Evolutionary conservation across 2,797 vertebrate genomes (phyloP).

Genomic region (Neosilurus hyrtlii): DNA sequence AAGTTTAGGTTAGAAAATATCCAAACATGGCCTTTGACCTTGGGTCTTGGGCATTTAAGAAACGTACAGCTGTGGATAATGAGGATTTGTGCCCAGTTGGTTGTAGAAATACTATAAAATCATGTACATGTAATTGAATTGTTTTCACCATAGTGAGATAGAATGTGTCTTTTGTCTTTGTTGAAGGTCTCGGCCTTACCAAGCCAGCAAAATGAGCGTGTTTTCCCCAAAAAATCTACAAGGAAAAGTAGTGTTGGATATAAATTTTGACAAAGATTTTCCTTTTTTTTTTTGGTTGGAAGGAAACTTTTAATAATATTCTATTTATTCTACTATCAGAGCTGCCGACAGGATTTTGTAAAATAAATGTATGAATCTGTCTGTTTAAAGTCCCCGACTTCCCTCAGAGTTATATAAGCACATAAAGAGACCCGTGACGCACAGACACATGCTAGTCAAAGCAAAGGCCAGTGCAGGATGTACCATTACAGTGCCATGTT

Average conservation of each 20-base stretch:
- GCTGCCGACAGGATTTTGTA: background rate
- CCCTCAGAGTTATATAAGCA: conserved; percentile 37
- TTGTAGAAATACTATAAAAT: background rate
- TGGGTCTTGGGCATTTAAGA: background rate
- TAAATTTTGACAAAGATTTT: background rate
- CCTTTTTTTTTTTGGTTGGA: background rate
- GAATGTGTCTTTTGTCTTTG: background rate
- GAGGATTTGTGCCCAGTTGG: background rate
- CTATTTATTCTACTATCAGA: background rate
- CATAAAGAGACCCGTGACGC: conserved; percentile 29
- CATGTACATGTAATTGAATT: background rate
- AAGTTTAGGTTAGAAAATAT: background rate
- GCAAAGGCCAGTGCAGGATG: conserved; percentile 18
- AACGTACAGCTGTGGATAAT: background rate
- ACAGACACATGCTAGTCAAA: conserved; percentile 24
- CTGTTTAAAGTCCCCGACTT: conserved; percentile 15
- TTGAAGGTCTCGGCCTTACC: conserved; percentile 4
- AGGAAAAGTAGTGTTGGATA: background rate
- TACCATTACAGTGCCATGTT: conserved; percentile 16
- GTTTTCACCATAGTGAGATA: background rate
- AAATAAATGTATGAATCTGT: conserved; percentile 26
- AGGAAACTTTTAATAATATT: background rate
- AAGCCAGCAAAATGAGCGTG: background rate
- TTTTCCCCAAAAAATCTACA: background rate
- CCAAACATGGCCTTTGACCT: background rate